Base-by-base conservation (phyloP, 2,888 invertebrate genomes). In the Salpingus planirostris region DNA sequence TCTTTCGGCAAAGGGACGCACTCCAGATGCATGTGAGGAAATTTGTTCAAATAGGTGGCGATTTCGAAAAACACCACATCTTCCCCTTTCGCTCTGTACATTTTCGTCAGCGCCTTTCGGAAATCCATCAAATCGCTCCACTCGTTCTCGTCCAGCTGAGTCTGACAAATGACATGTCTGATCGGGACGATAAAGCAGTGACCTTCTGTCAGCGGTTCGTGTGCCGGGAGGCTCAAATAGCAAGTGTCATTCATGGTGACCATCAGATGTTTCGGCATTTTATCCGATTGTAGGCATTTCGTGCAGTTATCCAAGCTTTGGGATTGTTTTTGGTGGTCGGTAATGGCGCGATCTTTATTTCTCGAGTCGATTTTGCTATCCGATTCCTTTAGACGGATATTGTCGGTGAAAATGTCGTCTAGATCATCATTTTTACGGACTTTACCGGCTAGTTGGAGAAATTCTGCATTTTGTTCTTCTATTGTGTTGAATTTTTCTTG, bases 61-160 rank as follows among this genome's bases (percentile, higher is more conserved):
- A 81, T 83, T 70, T 97, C 97, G 67, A 88, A 88, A 62, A 96
- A 93, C 2, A 97, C 74, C 4, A 86, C 79, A 67, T 90, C 90
- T 57, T 82, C 73, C 29, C 79, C 74, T 50, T 76, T 73, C 0
- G 74, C 67, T 18, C 67, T 66, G 64, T 85, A 96, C 75, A 93
- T 80, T 36, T 73, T 71, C 0, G 82, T 82, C 6, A 97, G 62
- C 1, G 81, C 75, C 63, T 77, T 84, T 28, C 89, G 75, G 54
- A 85, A 86, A 52, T 71, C 68, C 78, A 85, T 65, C 31, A 97
- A 72, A 68, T 95, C 95, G 36, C 75, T 74, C 89, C 90, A 96
- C 26, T 89, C 82, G 67, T 97, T 91, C 70, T 97, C 96, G 67
- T 97, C 97, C 23, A 92, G 57, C 42, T 80, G 75, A 1, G 91